A percentile compares a stretch with the other conserved stretches of the same genome.
phyloP scores from a whole-genome alignment of 1,140 invertebrate species.

The Solenopsis fugax region DNA sequence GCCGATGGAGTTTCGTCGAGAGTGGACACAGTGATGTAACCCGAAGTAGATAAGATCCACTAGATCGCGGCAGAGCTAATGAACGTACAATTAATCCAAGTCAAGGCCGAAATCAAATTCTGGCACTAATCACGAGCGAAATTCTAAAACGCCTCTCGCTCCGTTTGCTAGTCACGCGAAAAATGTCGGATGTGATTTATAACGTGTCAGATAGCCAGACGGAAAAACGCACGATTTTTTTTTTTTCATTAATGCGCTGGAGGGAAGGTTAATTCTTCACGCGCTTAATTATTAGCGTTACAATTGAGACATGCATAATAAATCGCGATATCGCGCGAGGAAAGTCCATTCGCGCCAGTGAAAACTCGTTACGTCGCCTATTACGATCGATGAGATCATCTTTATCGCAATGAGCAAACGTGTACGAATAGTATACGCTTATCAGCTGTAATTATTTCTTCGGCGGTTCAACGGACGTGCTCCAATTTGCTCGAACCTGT shows the following conservation, averaged over 20 bases:
- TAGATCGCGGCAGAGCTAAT: conserved; percentile 1
- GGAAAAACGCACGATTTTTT: background rate
- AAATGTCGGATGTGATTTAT: background rate
- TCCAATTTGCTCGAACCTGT: conserved; percentile 58
- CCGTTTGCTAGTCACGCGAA: background rate
- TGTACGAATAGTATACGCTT: conserved; percentile 16
- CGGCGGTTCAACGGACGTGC: conserved; percentile 33
- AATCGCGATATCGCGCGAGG: conserved; percentile 3
- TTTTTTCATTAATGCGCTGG: background rate
- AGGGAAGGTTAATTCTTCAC: background rate
- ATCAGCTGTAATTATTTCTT: conserved; percentile 52
- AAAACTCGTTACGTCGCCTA: conserved; percentile 41
- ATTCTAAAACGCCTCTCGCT: background rate
- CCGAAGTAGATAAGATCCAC: conserved; percentile 22
- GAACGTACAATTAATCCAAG: conserved; percentile 18
- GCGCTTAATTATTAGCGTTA: conserved; percentile 18
- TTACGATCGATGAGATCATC: conserved; percentile 46
- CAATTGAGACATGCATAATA: conserved; percentile 9
- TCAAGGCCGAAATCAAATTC: background rate
- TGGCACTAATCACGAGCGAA: background rate
- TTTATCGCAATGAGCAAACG: conserved; percentile 16
- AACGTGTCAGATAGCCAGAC: too few relatives aligned
- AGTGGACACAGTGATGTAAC: conserved; percentile 66
- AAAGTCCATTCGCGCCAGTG: background rate
- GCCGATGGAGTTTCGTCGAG: conserved; percentile 69